Evolutionary conservation across 1,140 invertebrate genomes (phyloP).

Genomic region (Centruroides sculpturatus): DNA sequence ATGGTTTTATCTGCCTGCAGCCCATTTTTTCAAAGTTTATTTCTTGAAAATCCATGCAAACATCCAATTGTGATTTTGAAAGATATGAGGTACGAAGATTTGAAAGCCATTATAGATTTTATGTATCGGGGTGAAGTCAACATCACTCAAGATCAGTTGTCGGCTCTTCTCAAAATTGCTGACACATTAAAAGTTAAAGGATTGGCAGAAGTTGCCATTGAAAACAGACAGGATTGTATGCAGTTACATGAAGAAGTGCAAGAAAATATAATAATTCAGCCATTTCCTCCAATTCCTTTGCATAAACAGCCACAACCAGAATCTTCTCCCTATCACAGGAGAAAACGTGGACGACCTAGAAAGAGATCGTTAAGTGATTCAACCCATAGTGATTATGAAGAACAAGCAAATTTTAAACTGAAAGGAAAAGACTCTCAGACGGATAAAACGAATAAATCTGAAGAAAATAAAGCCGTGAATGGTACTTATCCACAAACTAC

Average conservation of each 20-base stretch:
- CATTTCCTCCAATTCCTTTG: neutral
- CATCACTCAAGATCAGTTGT: constrained; percentile 64
- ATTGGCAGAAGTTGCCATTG: constrained; percentile 25
- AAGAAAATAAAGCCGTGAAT: neutral
- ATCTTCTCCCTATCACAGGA: neutral
- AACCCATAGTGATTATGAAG: neutral
- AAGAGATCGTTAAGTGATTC: neutral
- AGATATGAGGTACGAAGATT: constrained; percentile 61
- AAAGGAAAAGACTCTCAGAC: neutral
- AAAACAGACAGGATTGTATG: neutral
- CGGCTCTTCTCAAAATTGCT: constrained; percentile 58
- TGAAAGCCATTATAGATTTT: constrained; percentile 72
- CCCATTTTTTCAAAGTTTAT: constrained; percentile 64
- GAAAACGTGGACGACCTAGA: neutral
- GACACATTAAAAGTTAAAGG: constrained; percentile 70
- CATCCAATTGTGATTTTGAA: constrained; percentile 70
- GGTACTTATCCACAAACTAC: neutral
- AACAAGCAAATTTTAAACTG: neutral
- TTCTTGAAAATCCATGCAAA: constrained; percentile 58
- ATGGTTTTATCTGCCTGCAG: constrained; percentile 74
- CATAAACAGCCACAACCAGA: neutral
- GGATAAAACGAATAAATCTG: neutral
- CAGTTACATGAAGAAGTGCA: neutral
- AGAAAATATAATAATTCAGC: neutral
- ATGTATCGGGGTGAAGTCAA: constrained; percentile 86